Base-by-base conservation (phyloP, 1,140 invertebrate species). In the Cotesia typhae region DNA sequence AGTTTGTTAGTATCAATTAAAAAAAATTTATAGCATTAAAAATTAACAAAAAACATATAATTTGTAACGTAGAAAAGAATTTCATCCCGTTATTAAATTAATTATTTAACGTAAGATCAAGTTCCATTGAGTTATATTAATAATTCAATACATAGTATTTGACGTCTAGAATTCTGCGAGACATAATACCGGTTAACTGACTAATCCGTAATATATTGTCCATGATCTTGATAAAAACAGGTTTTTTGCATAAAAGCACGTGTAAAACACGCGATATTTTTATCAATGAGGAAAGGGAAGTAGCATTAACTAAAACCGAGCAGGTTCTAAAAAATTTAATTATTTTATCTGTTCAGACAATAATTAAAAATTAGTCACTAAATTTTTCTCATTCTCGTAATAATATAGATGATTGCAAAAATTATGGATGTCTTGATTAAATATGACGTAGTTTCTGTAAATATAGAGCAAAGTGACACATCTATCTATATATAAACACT, bases 41-140 rank as follows among this genome's bases (percentile, higher is more conserved):
- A 14, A 55, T 12, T 2, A n/a, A 55, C 3, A n/a, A 14, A 10
- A 10, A 55, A 14, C 17, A 55, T 14, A 35, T 28, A 20, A 20
- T 20, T 20, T 10, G 20, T 28, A 59, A 7, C 14, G 28, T 12
- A 65, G 41, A 55, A 35, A 60, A 59, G 67, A 69, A 69, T 61
- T 36, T 51, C 53, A 28, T 60, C 38, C 57, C 53, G 67, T 69
- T 69, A 69, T 69, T 69, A 47, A 61, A n/a, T n/a, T 68, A 38
- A 37, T 60, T 60, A 69, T 41, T 59, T 37, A n/a, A 41, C 12
- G 28, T 35, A 67, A 17, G 66, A 67, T 67, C 17, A 67, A 67
- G 37, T 28, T 47, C n/a, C 12, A 55, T 36, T 47, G 6, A 47
- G 41, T 47, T 47, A 47, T 10, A 67, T 67, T 67, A 67, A 67